Percentiles rank a stretch among this genome's conserved stretches.
These are phyloP conservation scores for Drosophila elegans DNA, from an alignment of 1,140 invertebrate genomes.

Conservation along the genomic window DNA sequence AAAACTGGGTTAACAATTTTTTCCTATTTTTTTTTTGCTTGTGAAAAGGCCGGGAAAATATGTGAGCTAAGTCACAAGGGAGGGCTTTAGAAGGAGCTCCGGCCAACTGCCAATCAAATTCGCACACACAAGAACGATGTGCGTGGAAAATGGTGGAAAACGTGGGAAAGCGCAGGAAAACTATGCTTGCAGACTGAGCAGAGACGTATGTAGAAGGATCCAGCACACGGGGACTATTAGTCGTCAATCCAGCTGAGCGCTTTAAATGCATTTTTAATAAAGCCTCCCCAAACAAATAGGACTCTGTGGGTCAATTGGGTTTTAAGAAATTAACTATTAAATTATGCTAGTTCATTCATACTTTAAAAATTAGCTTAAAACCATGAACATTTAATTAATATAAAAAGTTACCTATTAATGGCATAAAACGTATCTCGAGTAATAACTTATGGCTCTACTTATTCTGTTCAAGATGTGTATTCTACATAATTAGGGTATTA, in stretches of 20 bases:
- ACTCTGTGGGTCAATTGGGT: constrained; percentile 7
- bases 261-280: constrained; percentile 39
- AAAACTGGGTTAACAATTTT: constrained; percentile 46
- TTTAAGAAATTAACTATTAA: constrained; percentile 11
- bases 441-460: too few species aligned
- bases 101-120: constrained; percentile 41
- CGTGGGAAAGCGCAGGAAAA: constrained; percentile 20
- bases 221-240: constrained; percentile 31
- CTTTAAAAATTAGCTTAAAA: background rate
- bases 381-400: too few species aligned
- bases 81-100: constrained; percentile 4
- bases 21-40: constrained; percentile 1
- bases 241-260: constrained; percentile 11
- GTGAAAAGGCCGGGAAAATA: constrained; percentile 23
- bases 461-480: too few species aligned
- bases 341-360: background rate
- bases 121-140: constrained; percentile 24
- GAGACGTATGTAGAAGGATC: background rate
- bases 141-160: constrained; percentile 39
- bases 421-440: too few species aligned
- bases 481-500: too few species aligned
- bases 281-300: background rate
- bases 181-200: background rate
- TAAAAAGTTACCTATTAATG: too few species aligned
- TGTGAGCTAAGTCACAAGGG: constrained; percentile 21